A percentile compares a stretch with the other conserved stretches of the same genome.
Evolutionary conservation across 2,888 invertebrate species (phyloP).

Genomic region (Strigamia maritima): DNA sequence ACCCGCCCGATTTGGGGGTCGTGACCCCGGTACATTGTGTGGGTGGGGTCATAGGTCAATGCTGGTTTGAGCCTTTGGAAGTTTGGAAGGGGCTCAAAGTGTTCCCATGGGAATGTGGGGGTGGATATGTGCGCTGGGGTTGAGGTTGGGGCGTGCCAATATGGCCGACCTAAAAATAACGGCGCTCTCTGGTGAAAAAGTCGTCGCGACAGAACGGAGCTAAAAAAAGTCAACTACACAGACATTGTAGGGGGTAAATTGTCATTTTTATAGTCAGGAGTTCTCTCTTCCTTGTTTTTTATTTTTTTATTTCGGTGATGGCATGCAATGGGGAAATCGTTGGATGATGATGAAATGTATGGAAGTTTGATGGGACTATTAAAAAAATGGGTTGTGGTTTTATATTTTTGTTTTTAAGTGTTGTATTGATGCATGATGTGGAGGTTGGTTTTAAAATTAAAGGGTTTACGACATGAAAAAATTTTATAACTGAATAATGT

Average conservation of each 20-base stretch:
- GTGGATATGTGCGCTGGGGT: neutral
- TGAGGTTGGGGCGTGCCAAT: neutral
- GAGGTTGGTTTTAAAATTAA: no score
- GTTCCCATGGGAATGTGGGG: constrained; percentile 10
- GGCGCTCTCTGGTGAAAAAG: neutral
- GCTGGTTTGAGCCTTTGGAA: neutral
- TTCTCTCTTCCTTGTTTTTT: neutral
- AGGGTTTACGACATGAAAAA: no score
- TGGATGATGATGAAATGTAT: neutral
- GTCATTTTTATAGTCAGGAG: neutral
- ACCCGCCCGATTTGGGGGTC: neutral
- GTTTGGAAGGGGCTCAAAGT: neutral
- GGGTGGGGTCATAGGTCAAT: neutral
- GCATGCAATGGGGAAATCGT: no score
- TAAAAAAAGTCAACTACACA: neutral
- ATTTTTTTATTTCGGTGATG: no score
- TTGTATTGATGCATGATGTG: no score
- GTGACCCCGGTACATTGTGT: neutral
- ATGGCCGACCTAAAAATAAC: neutral
- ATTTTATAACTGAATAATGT: no score
- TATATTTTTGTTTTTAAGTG: no score
- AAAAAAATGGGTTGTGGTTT: no score
- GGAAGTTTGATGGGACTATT: no score
- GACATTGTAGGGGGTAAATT: neutral
- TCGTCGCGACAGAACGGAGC: neutral